Percentiles rank a stretch among this genome's conserved stretches.
Conservation (phyloP, 2,113 vertebrate species). For the Myiozetetes cayanensis region DNA sequence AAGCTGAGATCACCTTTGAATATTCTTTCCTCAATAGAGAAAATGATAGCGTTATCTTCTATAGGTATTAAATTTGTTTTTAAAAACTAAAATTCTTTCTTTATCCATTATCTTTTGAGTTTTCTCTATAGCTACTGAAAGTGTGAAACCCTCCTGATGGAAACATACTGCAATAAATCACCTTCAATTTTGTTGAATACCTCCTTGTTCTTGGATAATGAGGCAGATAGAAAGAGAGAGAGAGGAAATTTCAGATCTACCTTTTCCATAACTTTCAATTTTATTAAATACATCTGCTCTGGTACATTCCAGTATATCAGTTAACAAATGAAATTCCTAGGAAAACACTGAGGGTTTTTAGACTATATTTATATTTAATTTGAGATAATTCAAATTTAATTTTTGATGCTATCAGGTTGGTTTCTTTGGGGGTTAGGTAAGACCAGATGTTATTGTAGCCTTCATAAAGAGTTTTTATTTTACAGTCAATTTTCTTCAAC, state of each 20-base stretch:
- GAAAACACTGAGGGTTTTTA: neutral
- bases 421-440: neutral
- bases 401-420: neutral
- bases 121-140: neutral
- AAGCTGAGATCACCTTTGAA: neutral
- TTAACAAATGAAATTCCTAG: neutral
- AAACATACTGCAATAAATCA: neutral
- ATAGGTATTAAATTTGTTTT: neutral
- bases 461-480: neutral
- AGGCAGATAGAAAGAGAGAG: neutral
- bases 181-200: neutral
- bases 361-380: neutral
- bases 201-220: neutral
- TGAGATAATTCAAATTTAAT: neutral
- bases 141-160: neutral
- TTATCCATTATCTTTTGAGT: neutral
- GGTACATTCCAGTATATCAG: neutral
- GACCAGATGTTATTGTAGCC: neutral
- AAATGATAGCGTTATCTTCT: neutral
- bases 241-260: neutral
- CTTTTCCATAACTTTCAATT: neutral
- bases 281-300: neutral
- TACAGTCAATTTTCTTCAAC: neutral
- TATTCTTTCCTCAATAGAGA: neutral
- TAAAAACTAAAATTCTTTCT: neutral